These are phyloP conservation scores for Cheilosia urbana DNA, from an alignment of 2,888 invertebrate genomes.

Conservation along the genomic window DNA sequence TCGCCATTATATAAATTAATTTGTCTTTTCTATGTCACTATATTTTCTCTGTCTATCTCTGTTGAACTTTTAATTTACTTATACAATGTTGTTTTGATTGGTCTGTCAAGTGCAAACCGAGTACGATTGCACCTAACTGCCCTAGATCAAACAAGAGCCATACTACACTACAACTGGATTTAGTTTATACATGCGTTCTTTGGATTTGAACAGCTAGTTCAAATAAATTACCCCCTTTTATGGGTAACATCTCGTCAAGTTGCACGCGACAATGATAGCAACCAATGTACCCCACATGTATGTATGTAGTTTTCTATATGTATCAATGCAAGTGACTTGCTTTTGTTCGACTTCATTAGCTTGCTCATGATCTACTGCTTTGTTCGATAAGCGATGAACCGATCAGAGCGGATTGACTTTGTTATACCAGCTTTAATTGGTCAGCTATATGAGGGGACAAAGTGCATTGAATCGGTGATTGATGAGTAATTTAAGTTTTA, in stretches of 20 bases:
- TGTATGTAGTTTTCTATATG: no score
- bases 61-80: background rate
- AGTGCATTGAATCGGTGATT: background rate
- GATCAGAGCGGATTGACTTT: background rate
- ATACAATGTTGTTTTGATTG: background rate
- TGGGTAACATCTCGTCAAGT: slow-evolving; percentile 15
- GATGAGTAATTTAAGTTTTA: slow-evolving; percentile 5
- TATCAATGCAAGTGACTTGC: background rate
- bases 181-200: background rate
- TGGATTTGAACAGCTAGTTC: background rate
- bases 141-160: background rate
- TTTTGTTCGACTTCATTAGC: background rate
- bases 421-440: background rate
- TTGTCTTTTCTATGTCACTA: no score
- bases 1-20: no score
- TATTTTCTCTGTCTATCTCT: background rate
- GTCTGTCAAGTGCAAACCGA: slow-evolving; percentile 9
- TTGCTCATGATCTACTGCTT: background rate
- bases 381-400: background rate
- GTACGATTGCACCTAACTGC: slow-evolving; percentile 20
- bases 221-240: slow-evolving; percentile 7
- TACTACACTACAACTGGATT: background rate
- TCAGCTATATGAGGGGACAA: background rate
- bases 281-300: slow-evolving; percentile 3
- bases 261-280: slow-evolving; percentile 1